Conservation (phyloP, 2,113 vertebrate genomes). For the Triplophysa rosa region DNA sequence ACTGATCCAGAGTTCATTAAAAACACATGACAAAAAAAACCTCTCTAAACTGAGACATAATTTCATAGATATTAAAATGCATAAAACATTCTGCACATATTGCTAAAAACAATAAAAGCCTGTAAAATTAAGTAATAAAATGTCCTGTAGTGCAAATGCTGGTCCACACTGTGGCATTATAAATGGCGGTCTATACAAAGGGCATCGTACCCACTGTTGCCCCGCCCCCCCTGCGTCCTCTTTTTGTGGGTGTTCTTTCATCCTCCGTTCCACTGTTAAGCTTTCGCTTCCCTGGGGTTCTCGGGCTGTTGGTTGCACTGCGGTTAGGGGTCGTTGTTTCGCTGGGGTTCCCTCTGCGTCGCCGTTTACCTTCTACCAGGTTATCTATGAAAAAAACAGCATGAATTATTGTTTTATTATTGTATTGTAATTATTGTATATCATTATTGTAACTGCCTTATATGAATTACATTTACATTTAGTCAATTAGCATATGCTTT, state of each 20-base stretch:
- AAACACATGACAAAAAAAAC: conserved; percentile 10
- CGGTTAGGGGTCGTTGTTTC: conserved; percentile 71
- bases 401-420: too few species aligned
- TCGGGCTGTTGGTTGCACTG: conserved; percentile 72
- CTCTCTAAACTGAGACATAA: neutral
- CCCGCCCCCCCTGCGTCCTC: conserved; percentile 81
- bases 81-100: neutral
- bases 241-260: conserved; percentile 82
- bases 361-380: conserved; percentile 95
- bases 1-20: neutral
- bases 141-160: neutral
- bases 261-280: conserved; percentile 75
- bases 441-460: too few species aligned
- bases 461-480: too few species aligned
- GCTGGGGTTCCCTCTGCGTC: conserved; percentile 76
- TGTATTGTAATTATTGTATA: too few species aligned
- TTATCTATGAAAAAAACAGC: conserved; percentile 78
- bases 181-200: conserved; percentile 13
- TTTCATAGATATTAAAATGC: conserved; percentile 2
- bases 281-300: conserved; percentile 86
- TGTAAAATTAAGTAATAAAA: neutral
- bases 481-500: too few species aligned
- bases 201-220: conserved; percentile 77
- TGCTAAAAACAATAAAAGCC: neutral
- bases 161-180: neutral